Evolutionary conservation across 2,113 vertebrate species (phyloP), one percentile per base, ranked within the genome.

Genomic region (Periophthalmodon schlosseri): DNA sequence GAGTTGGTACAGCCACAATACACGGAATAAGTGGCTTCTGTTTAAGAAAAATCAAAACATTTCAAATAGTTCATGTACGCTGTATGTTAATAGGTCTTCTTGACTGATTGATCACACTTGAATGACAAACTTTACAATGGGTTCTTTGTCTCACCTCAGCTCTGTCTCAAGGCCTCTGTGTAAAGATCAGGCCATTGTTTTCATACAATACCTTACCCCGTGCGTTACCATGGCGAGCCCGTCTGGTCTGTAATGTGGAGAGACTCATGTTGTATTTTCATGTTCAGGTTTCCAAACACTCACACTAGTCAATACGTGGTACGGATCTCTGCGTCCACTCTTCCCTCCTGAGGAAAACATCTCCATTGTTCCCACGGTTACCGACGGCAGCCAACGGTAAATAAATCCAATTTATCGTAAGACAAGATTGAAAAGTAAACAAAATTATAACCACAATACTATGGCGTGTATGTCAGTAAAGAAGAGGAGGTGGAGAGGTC

Each of bases 231-330:
- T 68, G 9, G 77, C 70, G 60, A 34, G 33, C 33, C 20, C 12
- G 36, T 36, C 46, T 78, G 70, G 24, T 70, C 20, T 20, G 70
- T 52, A 15, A 21, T 75, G n/a, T 75, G 68, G 10, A 49, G 63
- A 74, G 24, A 33, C 44, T 70, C 16, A 5, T 68, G 56, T 74
- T 85, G 49, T 87, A 70, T 67, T 76, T 65, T 39, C 33, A 34
- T 72, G n/a, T 65, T 36, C 46, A 97, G 96, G 95, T 50, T 94
- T 96, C 58, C 87, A 3, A 18, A 91, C 89, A 39, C 89, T 96
- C 78, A 92, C 77, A 0, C 18, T 96, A 77, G 89, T 95, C 73
- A 95, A 95, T 72, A 90, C 94, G 20, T 98, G 97, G 96, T 96
- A 97, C 2, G 89, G 94, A 12, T 89, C 95, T 47, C 91, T 97